These are phyloP conservation scores for Eueides isabella DNA, from an alignment of 1,140 invertebrate genomes.

Conservation along the genomic window DNA sequence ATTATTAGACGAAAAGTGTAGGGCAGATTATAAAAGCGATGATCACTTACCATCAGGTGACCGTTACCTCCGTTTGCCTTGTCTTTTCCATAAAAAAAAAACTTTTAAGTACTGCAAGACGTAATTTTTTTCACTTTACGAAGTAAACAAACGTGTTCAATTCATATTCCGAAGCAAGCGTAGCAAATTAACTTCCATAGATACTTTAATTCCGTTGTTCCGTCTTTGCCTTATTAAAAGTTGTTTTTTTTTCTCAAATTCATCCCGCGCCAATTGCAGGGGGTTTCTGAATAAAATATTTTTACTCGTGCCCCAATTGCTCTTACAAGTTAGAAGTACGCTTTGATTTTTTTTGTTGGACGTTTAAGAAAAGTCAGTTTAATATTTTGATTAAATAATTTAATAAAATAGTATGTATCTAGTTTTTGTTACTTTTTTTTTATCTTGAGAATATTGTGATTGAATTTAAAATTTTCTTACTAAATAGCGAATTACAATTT, in stretches of 20 bases:
- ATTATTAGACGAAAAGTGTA: too few species aligned
- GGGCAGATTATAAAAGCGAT: too few species aligned
- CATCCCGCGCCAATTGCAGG: slow-evolving; percentile 40
- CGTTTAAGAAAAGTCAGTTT: background rate
- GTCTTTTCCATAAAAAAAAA: too few species aligned
- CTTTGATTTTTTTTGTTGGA: slow-evolving; percentile 7
- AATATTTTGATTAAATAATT: background rate
- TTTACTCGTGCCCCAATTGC: slow-evolving; percentile 44
- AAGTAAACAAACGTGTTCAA: background rate
- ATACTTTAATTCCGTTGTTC: slow-evolving; percentile 31
- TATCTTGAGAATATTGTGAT: too few species aligned
- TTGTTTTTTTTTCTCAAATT: slow-evolving; percentile 40
- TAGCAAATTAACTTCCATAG: background rate
- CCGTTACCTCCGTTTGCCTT: too few species aligned
- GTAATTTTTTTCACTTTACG: background rate
- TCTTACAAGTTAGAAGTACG: slow-evolving; percentile 11
- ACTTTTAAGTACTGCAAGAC: too few species aligned
- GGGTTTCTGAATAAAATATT: slow-evolving; percentile 52
- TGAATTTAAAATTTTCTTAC: too few species aligned
- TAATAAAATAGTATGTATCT: background rate
- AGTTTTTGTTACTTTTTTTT: background rate
- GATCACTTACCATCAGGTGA: too few species aligned
- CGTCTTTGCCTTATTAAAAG: slow-evolving; percentile 40
- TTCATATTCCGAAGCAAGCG: background rate
- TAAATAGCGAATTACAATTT: too few species aligned